Evolutionary conservation across 2,797 vertebrate genomes (phyloP).

Genomic region (Garrulus glandarius): DNA sequence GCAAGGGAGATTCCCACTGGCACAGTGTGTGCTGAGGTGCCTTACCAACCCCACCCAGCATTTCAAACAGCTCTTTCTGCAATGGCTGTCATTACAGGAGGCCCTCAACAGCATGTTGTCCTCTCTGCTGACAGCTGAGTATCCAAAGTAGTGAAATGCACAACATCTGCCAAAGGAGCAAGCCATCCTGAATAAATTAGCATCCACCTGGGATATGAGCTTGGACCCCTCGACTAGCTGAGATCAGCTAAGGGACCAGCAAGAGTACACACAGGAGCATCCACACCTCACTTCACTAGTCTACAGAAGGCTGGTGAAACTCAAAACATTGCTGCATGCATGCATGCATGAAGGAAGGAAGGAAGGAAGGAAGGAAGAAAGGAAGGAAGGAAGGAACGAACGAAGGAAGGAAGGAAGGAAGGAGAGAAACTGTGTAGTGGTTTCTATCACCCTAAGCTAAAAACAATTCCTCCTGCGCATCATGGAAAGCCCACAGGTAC

Average conservation of each 20-base stretch:
- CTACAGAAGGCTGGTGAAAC: background rate
- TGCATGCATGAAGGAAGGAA: no score
- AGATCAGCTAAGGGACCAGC: background rate
- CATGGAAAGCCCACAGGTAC: background rate
- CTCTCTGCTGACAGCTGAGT: conserved; percentile 4
- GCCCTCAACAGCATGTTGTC: background rate
- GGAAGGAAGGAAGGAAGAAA: no score
- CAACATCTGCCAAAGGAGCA: background rate
- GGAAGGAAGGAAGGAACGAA: no score
- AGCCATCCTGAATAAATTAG: conserved; percentile 1
- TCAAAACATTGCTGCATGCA: background rate
- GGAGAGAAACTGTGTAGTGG: no score
- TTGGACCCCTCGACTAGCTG: background rate
- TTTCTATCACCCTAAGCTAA: background rate
- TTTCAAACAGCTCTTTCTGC: background rate
- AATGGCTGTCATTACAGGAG: background rate
- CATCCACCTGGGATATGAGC: background rate
- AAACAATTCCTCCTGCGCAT: background rate
- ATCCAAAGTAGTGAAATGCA: background rate
- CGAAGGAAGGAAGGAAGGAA: no score
- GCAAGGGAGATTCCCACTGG: background rate
- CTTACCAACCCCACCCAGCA: background rate
- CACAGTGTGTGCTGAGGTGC: background rate
- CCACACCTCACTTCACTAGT: background rate
- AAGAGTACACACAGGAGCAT: background rate